Percentiles rank a stretch among this genome's conserved stretches.
Evolutionary conservation across 1,140 invertebrate genomes (phyloP).

Genomic region (Ylistrum balloti): DNA sequence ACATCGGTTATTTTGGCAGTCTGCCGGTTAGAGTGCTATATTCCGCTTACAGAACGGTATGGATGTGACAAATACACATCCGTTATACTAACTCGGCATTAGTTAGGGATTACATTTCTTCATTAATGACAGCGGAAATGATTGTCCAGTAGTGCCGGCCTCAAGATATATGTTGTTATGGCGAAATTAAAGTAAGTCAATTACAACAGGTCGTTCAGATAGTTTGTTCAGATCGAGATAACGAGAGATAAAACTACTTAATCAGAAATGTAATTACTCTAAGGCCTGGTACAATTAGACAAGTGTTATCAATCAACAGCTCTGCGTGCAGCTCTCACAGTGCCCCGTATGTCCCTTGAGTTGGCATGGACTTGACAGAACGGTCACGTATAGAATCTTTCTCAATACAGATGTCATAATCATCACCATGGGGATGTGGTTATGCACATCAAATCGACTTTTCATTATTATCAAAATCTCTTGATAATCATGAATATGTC

Average conservation of each 20-base stretch:
- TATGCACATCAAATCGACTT: neutral
- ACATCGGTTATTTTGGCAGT: neutral
- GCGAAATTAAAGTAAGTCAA: constrained; percentile 14
- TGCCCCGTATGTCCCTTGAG: neutral
- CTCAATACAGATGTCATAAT: neutral
- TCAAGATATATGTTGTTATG: neutral
- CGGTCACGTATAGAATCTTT: neutral
- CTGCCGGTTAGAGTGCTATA: neutral
- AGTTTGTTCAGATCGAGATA: neutral
- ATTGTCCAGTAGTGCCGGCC: neutral
- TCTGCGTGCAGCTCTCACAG: neutral
- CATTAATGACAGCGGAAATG: constrained; percentile 6
- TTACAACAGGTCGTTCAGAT: constrained; percentile 14
- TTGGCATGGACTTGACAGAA: neutral
- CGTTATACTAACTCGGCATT: neutral
- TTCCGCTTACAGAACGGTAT: neutral
- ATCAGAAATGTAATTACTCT: constrained; percentile 21
- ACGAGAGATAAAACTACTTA: neutral
- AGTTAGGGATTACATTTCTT: neutral
- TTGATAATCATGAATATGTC: constrained; percentile 30
- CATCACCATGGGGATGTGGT: neutral
- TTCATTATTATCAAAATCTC: neutral
- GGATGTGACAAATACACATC: neutral
- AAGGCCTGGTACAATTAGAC: constrained; percentile 12
- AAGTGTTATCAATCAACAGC: neutral